phyloP scores from a whole-genome alignment of 2,888 invertebrate genomes.

The Epistrophella euchroma region DNA sequence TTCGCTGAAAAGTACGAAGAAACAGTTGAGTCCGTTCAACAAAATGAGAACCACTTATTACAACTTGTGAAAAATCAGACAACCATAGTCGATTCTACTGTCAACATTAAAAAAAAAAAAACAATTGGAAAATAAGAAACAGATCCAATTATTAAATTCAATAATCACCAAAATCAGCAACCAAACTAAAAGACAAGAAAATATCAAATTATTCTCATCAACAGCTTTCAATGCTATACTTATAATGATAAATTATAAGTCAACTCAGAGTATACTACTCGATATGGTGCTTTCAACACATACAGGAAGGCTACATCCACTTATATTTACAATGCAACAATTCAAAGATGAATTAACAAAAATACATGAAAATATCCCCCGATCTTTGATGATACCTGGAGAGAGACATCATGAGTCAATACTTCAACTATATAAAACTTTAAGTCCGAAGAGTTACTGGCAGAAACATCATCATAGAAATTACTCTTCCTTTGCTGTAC shows the following conservation, averaged over 20 bases:
- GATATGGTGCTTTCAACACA: conserved; percentile 23
- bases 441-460: not conserved
- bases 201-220: too few relatives aligned
- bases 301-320: conserved; percentile 24
- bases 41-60: too few relatives aligned
- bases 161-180: not conserved
- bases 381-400: not conserved
- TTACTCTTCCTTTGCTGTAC: not conserved
- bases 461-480: conserved; percentile 5
- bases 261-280: conserved; percentile 11
- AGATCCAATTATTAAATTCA: not conserved
- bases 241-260: conserved; percentile 5
- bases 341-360: conserved; percentile 13
- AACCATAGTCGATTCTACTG: too few relatives aligned
- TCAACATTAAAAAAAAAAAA: too few relatives aligned
- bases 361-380: not conserved
- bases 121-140: not conserved
- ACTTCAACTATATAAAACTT: not conserved
- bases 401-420: not conserved
- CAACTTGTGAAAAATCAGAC: too few relatives aligned
- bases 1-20: too few relatives aligned
- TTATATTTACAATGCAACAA: conserved; percentile 7
- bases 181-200: not conserved
- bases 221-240: not conserved
- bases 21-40: too few relatives aligned